Evolutionary conservation across 2,888 invertebrate genomes (phyloP), one percentile per base, ranked within the genome.

Genomic region (Polyommatus iphigenia): DNA sequence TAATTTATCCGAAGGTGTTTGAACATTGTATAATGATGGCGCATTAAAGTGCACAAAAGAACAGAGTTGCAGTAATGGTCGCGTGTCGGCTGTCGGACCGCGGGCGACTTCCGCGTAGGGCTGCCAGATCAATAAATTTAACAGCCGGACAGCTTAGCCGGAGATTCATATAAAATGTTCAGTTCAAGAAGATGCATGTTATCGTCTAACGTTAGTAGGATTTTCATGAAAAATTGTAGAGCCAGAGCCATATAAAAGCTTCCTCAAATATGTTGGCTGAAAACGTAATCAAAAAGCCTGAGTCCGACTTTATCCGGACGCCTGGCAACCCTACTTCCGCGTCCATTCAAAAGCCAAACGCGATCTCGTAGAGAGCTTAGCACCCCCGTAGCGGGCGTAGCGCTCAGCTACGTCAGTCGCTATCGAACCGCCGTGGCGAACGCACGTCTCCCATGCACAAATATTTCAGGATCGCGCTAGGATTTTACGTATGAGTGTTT

Each of bases 351-450:
- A 54, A 18, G 18, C 18, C 18, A 0, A 18, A 54, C 54, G 54
- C 54, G 54, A 59, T 29, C 50, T 46, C 72, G 76, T 83, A 78
- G 83, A 83, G 89, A 92, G 91, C 92, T 92, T 92, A 87, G 85
- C 87, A 90, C 87, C 90, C 90, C 88, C 90, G 92, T 91, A 91
- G 90, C 90, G 82, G 82, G 81, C 84, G 90, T 89, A 87, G 89
- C 87, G 81, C 77, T 80, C 85, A 82, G 20, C 83, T 85, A 82
- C 84, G 83, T 80, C 90, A 92, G 92, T 92, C 85, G 84, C 85
- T 87, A 82, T 84, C 87, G 87, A 82, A 87, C 87, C 83, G 79
- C 86, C 84, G 80, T 78, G 82, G 80, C 82, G 87, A 82, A 82
- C 86, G 88, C 87, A 90, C 91, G 92, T 83, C 78, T 81, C 82